Evolutionary conservation across 2,888 invertebrate species (phyloP).

Genomic region (Kuschelorhynchus macadamiae): DNA sequence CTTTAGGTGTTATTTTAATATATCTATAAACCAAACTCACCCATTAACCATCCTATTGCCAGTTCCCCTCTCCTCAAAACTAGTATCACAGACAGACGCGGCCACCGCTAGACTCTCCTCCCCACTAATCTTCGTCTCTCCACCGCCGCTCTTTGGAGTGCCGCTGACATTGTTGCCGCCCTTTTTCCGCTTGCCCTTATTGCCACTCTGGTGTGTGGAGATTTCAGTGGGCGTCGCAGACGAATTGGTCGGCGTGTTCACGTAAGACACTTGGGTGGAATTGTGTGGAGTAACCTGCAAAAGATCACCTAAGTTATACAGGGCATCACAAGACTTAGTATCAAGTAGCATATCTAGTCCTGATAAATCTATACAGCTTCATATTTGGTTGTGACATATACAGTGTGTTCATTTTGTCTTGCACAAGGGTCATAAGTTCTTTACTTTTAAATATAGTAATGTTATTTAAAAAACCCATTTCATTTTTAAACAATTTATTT

Average conservation of each 20-base stretch:
- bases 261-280: slow-evolving; percentile 25
- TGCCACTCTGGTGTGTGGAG: slow-evolving; percentile 7
- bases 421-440: too few relatives aligned
- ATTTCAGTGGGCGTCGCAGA: background rate
- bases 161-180: slow-evolving; percentile 7
- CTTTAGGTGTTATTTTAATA: too few relatives aligned
- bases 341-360: too few relatives aligned
- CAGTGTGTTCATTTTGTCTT: too few relatives aligned
- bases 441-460: too few relatives aligned
- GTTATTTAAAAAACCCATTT: too few relatives aligned
- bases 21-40: too few relatives aligned
- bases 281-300: slow-evolving; percentile 16
- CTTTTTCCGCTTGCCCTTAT: slow-evolving; percentile 36
- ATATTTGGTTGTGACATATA: too few relatives aligned
- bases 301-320: slow-evolving; percentile 1
- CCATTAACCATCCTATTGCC: slow-evolving; percentile 37
- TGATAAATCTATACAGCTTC: too few relatives aligned
- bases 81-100: slow-evolving; percentile 47
- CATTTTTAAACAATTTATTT: too few relatives aligned
- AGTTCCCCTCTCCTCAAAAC: slow-evolving; percentile 24
- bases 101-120: slow-evolving; percentile 12
- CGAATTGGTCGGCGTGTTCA: background rate
- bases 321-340: background rate
- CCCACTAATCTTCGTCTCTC: background rate
- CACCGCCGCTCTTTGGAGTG: slow-evolving; percentile 4